These are phyloP conservation scores for Cryptoprocta ferox DNA, from an alignment of 2,797 vertebrate species.

Conservation along the genomic window DNA sequence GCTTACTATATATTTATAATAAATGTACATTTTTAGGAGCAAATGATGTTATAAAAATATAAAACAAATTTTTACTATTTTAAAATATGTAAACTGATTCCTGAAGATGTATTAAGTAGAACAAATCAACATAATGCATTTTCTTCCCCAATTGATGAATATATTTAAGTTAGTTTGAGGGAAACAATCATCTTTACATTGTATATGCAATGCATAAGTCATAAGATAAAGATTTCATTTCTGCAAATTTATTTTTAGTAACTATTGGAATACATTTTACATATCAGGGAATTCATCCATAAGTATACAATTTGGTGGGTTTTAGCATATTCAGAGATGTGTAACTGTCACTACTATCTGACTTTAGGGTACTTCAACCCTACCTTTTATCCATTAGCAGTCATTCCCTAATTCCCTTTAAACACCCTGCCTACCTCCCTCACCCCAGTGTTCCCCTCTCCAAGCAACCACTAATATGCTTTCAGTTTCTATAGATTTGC, in stretches of 20 bases:
- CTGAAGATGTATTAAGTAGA: constrained; percentile 8
- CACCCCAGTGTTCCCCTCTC: not conserved
- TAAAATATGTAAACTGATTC: constrained; percentile 5
- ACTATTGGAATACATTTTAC: not conserved
- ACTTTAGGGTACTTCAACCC: not conserved
- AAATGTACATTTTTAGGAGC: constrained; percentile 16
- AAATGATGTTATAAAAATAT: not conserved
- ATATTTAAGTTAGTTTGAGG: constrained; percentile 24
- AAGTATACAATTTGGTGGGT: not conserved
- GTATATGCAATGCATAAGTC: too few species aligned
- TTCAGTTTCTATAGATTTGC: not conserved
- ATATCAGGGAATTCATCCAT: not conserved
- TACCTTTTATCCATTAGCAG: not conserved
- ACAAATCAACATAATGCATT: not conserved
- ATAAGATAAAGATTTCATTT: not conserved
- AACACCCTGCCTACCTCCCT: not conserved
- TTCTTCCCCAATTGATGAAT: not conserved
- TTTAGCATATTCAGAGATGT: not conserved
- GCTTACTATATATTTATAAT: constrained; percentile 2
- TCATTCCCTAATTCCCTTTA: not conserved
- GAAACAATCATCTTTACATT: not conserved
- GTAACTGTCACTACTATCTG: not conserved
- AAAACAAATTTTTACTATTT: not conserved
- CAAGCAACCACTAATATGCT: not conserved
- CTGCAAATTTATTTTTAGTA: constrained; percentile 31